Base-by-base conservation (phyloP, 2,888 invertebrate genomes). In the Sabellastarte sp. region DNA sequence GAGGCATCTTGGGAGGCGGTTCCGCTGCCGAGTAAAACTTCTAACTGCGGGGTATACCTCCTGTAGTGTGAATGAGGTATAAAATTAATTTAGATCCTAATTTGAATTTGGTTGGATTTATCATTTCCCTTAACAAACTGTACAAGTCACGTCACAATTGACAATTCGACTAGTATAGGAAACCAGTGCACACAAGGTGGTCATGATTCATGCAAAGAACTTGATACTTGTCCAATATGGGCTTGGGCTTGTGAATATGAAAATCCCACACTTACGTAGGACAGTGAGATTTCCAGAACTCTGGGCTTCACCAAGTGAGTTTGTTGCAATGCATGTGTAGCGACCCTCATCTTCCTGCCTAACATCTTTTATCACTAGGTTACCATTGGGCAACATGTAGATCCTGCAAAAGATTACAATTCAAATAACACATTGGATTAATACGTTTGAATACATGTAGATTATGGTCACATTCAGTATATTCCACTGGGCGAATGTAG, bases 301-400 rank as follows among this genome's bases (percentile, higher is more conserved):
- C 1, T 67, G 59, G 3, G 75, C 75, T 3, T 61, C 50, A 1
- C 80, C 80, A 20, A 63, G 69, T 2, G 50, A 57, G 67, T 85
- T 85, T 58, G 70, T 89, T 4, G 93, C 94, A 0, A 87, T 88
- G 51, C 94, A 87, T 1, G 89, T 89, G 76, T 95, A 97, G 32
- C 90, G 86, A 90, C 93, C 96, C 83, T 91, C 92, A 82, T 97
- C 93, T 1, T 88, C 88, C 31, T 90, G 84, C 31, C 88, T 86
- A 0, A 91, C 88, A 32, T 89, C 88, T 75, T 89, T 90, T 67
- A 95, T 88, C 10, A 88, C 86, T 59, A 95, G 86, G 75, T 89
- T 89, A 81, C 80, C 80, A 61, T 79, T 79, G 32, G 72, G 64
- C 58, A 78, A 60, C 65, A 65, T 24, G 10, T 61, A 58, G 32